A percentile compares a stretch with the other conserved stretches of the same genome.
phyloP scores from a whole-genome alignment of 2,888 invertebrate species.

The Lithophane leautieri region DNA sequence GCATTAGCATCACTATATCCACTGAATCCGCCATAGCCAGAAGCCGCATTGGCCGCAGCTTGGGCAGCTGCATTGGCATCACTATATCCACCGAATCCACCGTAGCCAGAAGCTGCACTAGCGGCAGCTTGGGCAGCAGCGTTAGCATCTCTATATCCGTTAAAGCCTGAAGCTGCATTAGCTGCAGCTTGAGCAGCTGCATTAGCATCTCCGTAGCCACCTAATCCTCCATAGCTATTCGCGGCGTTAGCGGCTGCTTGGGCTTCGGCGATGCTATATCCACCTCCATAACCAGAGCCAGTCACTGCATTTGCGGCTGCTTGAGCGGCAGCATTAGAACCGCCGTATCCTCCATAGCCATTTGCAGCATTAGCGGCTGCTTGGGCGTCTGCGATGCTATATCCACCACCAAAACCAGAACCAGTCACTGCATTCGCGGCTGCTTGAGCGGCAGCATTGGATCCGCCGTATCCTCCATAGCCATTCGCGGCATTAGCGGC shows the following conservation, averaged over 20 bases:
- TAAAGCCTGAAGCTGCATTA: too few relatives aligned
- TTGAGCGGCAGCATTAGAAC: not conserved
- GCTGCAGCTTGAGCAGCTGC: too few relatives aligned
- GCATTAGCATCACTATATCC: conserved; percentile 8
- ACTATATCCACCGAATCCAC: not conserved
- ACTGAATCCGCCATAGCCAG: conserved; percentile 13
- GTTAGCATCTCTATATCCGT: too few relatives aligned
- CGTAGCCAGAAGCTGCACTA: conserved; percentile 11
- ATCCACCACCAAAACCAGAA: conserved; percentile 39
- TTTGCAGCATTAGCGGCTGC: conserved; percentile 19
- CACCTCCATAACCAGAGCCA: not conserved
- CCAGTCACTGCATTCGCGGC: conserved; percentile 25
- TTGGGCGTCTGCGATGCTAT: conserved; percentile 44
- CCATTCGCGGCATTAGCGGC: conserved; percentile 3
- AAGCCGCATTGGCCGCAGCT: not conserved
- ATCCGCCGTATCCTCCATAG: conserved; percentile 19
- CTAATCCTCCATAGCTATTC: too few relatives aligned
- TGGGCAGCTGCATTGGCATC: not conserved
- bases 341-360: not conserved
- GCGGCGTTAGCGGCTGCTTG: not conserved
- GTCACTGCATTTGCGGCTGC: not conserved
- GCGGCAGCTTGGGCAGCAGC: conserved; percentile 42
- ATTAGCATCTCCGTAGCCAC: too few relatives aligned
- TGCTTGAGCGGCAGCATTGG: conserved; percentile 31
- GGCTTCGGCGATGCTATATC: not conserved